phyloP scores from a whole-genome alignment of 2,113 vertebrate genomes.

The Corvus moneduloides region DNA sequence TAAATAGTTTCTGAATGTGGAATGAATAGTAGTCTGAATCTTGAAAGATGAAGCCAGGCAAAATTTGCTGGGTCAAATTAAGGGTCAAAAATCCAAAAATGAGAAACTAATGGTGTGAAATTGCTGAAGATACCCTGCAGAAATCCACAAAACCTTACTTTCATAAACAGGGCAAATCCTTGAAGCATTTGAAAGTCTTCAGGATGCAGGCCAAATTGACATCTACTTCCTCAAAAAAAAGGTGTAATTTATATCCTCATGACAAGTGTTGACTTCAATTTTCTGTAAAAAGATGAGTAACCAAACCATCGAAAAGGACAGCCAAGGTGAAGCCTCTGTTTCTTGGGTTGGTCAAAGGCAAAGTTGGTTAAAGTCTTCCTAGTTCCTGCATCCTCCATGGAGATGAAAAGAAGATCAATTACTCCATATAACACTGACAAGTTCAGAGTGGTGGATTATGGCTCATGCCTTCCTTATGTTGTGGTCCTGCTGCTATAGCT shows the following conservation, averaged over 20 bases:
- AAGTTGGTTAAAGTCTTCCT: too few species aligned
- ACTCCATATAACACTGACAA: fast-evolving
- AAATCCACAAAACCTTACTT: not conserved
- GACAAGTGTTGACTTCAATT: not conserved
- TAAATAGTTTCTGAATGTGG: not conserved
- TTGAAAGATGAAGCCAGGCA: not conserved
- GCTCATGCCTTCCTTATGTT: not conserved
- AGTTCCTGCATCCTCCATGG: not conserved
- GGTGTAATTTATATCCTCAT: not conserved
- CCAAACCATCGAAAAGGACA: not conserved
- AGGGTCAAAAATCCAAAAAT: not conserved
- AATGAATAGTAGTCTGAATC: not conserved
- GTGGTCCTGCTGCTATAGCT: not conserved
- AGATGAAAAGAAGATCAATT: not conserved
- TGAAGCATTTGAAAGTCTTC: not conserved
- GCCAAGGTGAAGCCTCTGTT: not conserved
- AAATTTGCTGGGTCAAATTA: not conserved
- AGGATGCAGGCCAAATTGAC: not conserved
- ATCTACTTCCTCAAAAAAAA: not conserved
- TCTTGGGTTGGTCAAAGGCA: not conserved
- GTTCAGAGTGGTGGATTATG: not conserved
- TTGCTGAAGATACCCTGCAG: not conserved
- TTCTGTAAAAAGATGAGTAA: not conserved
- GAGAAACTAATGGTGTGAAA: not conserved
- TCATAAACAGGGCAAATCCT: not conserved